Evolutionary conservation across 2,113 vertebrate genomes (phyloP).

Genomic region (Phylloscopus trochilus): DNA sequence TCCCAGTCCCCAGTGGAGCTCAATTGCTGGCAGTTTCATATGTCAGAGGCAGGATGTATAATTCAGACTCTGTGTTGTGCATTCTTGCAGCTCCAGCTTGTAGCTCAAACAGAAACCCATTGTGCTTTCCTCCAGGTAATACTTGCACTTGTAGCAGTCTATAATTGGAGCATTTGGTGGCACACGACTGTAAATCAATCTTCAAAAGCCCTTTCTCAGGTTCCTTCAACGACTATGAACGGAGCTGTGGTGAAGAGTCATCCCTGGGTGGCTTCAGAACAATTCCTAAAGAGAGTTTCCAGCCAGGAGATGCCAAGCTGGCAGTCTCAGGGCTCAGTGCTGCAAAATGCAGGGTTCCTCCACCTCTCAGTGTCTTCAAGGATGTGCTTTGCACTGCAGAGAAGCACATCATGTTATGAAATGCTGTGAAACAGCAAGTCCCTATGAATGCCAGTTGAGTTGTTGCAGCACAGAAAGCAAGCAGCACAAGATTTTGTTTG

Average conservation of each 20-base stretch:
- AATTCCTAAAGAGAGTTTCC: not conserved
- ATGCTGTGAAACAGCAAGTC: not conserved
- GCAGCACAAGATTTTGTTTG: not conserved
- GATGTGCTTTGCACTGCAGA: not conserved
- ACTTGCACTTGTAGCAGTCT: not conserved
- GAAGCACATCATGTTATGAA: not conserved
- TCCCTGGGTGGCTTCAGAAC: not conserved
- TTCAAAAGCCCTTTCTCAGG: not conserved
- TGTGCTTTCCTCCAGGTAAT: not conserved
- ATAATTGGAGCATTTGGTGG: not conserved
- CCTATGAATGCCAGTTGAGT: not conserved
- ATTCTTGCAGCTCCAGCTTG: not conserved
- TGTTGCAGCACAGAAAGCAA: not conserved
- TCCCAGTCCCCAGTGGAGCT: not conserved
- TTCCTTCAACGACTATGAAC: not conserved
- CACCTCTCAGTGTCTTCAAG: not conserved
- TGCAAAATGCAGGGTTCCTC: not conserved
- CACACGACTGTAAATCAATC: not conserved
- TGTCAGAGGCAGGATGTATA: not conserved
- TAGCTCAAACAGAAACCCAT: not conserved
- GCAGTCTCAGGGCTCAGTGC: not conserved
- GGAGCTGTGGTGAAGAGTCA: not conserved
- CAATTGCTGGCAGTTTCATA: not conserved
- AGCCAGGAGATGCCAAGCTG: not conserved
- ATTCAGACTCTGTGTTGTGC: not conserved